Evolutionary conservation across 2,797 vertebrate genomes (phyloP).

Genomic region (Selene dorsalis): DNA sequence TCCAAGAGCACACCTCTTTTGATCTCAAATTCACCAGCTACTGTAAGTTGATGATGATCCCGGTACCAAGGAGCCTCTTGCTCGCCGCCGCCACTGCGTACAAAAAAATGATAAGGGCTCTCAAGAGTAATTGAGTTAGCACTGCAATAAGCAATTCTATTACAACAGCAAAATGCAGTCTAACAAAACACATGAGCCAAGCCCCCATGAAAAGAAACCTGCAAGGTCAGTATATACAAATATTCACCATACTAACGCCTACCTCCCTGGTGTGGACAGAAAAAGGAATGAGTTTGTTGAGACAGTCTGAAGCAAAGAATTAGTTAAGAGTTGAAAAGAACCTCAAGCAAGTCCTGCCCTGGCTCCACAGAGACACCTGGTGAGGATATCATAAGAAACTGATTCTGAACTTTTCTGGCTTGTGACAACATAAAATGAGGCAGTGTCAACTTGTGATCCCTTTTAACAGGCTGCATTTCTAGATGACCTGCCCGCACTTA

Average conservation of each 20-base stretch:
- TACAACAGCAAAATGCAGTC: conserved; percentile 64
- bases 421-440: conserved; percentile 5
- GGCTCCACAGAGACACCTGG: conserved; percentile 2
- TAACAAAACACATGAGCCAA: conserved; percentile 55
- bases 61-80: conserved; percentile 36
- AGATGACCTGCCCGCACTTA: not conserved
- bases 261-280: conserved; percentile 20
- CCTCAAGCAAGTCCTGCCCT: conserved; percentile 14
- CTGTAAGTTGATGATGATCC: conserved; percentile 74
- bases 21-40: conserved; percentile 75
- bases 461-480: not conserved
- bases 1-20: conserved; percentile 68
- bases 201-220: conserved; percentile 48
- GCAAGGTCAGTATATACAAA: conserved; percentile 46
- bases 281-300: conserved; percentile 20
- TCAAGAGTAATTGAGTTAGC: conserved; percentile 78
- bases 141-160: conserved; percentile 76
- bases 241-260: conserved; percentile 41
- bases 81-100: conserved; percentile 26
- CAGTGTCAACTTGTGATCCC: not conserved
- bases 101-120: conserved; percentile 72
- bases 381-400: conserved; percentile 13
- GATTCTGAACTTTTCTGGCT: conserved; percentile 20
- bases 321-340: conserved; percentile 29
- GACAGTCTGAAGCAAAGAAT: conserved; percentile 22